Percentiles rank a stretch among this genome's conserved stretches.
Evolutionary conservation across 2,888 invertebrate species (phyloP).

Genomic region (Tethea ocularis): DNA sequence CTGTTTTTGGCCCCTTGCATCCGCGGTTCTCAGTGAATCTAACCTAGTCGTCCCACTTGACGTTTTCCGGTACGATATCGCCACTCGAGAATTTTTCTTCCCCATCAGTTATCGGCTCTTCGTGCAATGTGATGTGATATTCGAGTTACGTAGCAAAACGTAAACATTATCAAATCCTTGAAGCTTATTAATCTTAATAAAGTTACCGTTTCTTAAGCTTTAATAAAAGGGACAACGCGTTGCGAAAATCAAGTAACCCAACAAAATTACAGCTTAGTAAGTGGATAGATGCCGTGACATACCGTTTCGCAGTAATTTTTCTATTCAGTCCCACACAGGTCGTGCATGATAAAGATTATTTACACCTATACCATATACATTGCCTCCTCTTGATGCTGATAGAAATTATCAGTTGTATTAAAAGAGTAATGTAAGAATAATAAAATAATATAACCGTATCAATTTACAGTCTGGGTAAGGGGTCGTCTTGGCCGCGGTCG

Average conservation of each 20-base stretch:
- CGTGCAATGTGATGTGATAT: too few relatives aligned
- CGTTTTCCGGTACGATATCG: too few relatives aligned
- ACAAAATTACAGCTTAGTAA: slow-evolving; percentile 53
- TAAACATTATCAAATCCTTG: background rate
- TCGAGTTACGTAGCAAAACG: too few relatives aligned
- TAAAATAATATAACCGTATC: slow-evolving; percentile 29
- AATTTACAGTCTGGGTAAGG: slow-evolving; percentile 35
- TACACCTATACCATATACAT: slow-evolving; percentile 25
- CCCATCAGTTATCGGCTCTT: too few relatives aligned
- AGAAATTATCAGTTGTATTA: background rate
- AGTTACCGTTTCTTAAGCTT: background rate
- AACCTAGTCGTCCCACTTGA: too few relatives aligned
- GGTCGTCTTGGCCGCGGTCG: slow-evolving; percentile 47
- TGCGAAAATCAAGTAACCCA: slow-evolving; percentile 55
- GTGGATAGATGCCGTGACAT: slow-evolving; percentile 63
- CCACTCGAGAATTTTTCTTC: too few relatives aligned
- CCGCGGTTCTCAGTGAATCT: too few relatives aligned
- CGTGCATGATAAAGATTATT: slow-evolving; percentile 20
- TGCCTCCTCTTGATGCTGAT: slow-evolving; percentile 25
- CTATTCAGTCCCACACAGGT: slow-evolving; percentile 39
- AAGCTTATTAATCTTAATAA: background rate
- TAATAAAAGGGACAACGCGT: slow-evolving; percentile 38
- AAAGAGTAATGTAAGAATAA: slow-evolving; percentile 33
- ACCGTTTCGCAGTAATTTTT: slow-evolving; percentile 62
- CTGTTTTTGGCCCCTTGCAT: too few relatives aligned